A percentile compares a stretch with the other conserved stretches of the same genome.
phyloP scores from a whole-genome alignment of 2,888 invertebrate genomes.

The Clostera curtula region DNA sequence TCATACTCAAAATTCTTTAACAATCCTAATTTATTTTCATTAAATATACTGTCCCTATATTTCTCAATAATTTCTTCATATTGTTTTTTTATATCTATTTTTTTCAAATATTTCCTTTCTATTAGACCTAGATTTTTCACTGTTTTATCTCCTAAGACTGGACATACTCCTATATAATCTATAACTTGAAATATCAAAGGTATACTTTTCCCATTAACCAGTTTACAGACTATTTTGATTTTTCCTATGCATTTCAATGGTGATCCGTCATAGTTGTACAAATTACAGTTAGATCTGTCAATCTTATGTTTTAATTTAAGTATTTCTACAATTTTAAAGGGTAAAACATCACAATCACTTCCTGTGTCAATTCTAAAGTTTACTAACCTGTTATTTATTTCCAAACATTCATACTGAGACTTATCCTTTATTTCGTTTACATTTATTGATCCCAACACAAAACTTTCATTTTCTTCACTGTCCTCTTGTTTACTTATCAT shows the following conservation, averaged over 20 bases:
- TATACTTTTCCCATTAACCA: not conserved
- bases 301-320: too few relatives aligned
- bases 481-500: too few relatives aligned
- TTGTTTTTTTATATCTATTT: not conserved
- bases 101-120: not conserved
- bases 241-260: not conserved
- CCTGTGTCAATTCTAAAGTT: slow-evolving; percentile 1
- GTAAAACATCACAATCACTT: too few relatives aligned
- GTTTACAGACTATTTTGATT: not conserved
- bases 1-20: too few relatives aligned
- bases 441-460: too few relatives aligned
- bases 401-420: not conserved
- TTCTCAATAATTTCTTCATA: not conserved
- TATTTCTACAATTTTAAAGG: too few relatives aligned
- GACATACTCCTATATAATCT: not conserved
- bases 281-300: too few relatives aligned
- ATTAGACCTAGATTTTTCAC: not conserved
- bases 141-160: slow-evolving; percentile 1
- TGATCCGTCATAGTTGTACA: not conserved
- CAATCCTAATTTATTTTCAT: not conserved
- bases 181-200: not conserved
- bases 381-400: slow-evolving; percentile 1
- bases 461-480: too few relatives aligned
- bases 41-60: not conserved
- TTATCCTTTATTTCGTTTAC: too few relatives aligned